Percentiles rank a stretch among this genome's conserved stretches.
Evolutionary conservation across 2,888 invertebrate genomes (phyloP).

Genomic region (Drosophila atroscutellata): DNA sequence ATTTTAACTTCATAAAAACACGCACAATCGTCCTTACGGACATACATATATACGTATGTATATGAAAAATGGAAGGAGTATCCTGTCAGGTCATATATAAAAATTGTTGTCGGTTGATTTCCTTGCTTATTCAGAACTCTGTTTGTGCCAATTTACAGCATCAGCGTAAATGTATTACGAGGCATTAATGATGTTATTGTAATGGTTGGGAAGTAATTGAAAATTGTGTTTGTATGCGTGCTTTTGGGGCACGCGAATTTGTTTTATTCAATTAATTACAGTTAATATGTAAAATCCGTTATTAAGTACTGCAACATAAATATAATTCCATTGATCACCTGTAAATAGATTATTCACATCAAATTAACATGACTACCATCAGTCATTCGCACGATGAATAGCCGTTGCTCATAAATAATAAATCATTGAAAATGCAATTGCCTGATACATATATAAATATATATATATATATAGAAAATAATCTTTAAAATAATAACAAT

Average conservation of each 20-base stretch:
- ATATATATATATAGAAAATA: background rate
- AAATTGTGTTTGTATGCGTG: conserved; percentile 9
- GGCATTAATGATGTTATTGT: conserved; percentile 62
- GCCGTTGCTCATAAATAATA: conserved; percentile 20
- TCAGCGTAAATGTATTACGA: conserved; percentile 65
- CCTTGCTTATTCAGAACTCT: conserved; percentile 48
- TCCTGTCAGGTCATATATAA: conserved; percentile 26
- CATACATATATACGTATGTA: background rate
- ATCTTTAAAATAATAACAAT: conserved; percentile 17
- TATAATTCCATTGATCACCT: background rate
- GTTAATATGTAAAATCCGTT: conserved; percentile 13
- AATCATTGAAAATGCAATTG: background rate
- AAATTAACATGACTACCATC: conserved; percentile 24
- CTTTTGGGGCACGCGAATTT: conserved; percentile 3
- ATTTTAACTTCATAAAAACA: conserved; percentile 55
- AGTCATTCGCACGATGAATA: conserved; percentile 19
- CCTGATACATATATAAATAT: background rate
- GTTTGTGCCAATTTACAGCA: conserved; percentile 57
- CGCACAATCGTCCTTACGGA: background rate
- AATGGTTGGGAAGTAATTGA: conserved; percentile 31
- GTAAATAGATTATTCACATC: conserved; percentile 17
- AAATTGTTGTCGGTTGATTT: conserved; percentile 57
- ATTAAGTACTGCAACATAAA: conserved; percentile 1
- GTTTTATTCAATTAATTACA: conserved; percentile 18
- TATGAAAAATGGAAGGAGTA: conserved; percentile 14